Percentiles rank a stretch among this genome's conserved stretches.
These are phyloP conservation scores for Cylas formicarius DNA, from an alignment of 1,140 invertebrate genomes.

Conservation along the genomic window DNA sequence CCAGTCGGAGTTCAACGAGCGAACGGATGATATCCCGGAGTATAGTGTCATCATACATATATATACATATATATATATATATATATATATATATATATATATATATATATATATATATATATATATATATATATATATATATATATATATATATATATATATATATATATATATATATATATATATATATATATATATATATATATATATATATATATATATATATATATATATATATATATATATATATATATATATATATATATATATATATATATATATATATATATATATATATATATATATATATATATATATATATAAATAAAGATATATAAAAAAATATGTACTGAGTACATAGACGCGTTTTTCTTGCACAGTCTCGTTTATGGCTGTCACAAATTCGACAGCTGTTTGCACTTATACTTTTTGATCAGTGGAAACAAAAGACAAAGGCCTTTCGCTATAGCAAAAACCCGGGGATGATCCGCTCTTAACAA, in stretches of 20 bases:
- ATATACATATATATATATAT: slow-evolving; percentile 4
- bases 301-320: slow-evolving; percentile 7
- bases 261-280: slow-evolving; percentile 7
- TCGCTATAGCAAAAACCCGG: no score
- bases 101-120: slow-evolving; percentile 7
- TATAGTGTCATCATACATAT: background rate
- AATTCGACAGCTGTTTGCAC: no score
- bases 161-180: slow-evolving; percentile 7
- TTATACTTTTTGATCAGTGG: no score
- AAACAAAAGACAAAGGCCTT: no score
- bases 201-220: slow-evolving; percentile 7
- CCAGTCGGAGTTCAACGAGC: background rate
- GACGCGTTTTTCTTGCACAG: no score
- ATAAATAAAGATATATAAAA: slow-evolving; percentile 3
- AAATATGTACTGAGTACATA: no score
- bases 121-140: slow-evolving; percentile 4
- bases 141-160: slow-evolving; percentile 7
- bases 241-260: slow-evolving; percentile 7
- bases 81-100: slow-evolving; percentile 7
- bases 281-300: slow-evolving; percentile 1
- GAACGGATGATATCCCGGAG: background rate
- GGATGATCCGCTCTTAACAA: no score
- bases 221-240: slow-evolving; percentile 7
- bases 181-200: slow-evolving; percentile 6
- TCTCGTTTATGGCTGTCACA: no score